Conservation (phyloP, 2,888 invertebrate species). For the Loripinus fragilis region DNA sequence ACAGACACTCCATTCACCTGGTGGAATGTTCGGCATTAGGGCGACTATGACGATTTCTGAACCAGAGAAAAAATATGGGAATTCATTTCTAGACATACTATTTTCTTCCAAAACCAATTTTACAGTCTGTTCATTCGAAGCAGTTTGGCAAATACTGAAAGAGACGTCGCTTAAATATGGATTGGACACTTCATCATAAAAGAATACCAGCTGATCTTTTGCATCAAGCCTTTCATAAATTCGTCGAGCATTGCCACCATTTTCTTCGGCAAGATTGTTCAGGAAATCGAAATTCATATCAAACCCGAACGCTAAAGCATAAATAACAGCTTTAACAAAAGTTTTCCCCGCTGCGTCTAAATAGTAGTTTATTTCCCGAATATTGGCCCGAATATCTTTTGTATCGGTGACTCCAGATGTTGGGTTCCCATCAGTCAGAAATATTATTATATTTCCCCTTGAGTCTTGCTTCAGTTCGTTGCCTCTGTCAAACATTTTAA, state of each 20-base stretch:
- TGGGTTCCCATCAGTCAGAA: neutral
- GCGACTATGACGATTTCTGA: neutral
- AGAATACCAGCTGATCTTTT: neutral
- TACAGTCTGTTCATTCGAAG: neutral
- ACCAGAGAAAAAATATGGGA: neutral
- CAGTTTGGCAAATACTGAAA: neutral
- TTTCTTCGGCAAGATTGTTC: neutral
- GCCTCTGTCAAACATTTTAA: neutral
- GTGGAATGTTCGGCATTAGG: neutral
- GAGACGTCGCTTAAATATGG: neutral
- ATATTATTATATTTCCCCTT: neutral
- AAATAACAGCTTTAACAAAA: neutral
- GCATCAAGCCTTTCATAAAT: neutral
- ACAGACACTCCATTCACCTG: neutral
- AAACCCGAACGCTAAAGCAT: neutral
- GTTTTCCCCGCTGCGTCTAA: neutral
- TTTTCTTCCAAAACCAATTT: no score
- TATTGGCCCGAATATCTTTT: neutral
- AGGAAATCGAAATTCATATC: neutral
- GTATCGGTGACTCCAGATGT: neutral
- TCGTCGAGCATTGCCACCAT: neutral
- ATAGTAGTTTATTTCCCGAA: neutral
- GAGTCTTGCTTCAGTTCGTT: neutral
- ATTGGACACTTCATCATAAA: neutral
- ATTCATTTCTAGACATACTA: neutral